Conservation (phyloP, 2,888 invertebrate genomes). For the Trichopria drosophilae region DNA sequence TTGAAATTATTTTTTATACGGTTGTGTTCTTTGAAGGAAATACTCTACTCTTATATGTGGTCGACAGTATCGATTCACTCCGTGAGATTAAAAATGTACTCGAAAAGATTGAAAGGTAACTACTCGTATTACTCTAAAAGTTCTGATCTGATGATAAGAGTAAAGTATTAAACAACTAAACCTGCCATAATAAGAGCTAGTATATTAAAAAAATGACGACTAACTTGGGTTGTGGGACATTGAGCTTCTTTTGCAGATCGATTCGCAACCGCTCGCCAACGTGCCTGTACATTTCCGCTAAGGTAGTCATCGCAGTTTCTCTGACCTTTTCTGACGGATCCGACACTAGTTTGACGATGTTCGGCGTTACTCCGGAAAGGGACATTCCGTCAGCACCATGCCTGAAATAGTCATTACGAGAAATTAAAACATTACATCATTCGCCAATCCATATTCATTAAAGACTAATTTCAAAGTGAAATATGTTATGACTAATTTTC, state of each 20-base stretch:
- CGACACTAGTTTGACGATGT: conserved; percentile 78
- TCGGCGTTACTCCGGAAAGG: conserved; percentile 79
- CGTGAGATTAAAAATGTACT: too few relatives aligned
- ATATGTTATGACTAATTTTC: too few relatives aligned
- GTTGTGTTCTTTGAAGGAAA: too few relatives aligned
- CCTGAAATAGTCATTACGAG: conserved; percentile 61
- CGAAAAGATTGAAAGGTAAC: too few relatives aligned
- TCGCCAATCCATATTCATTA: conserved; percentile 3
- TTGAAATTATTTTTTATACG: too few relatives aligned
- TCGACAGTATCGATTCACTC: too few relatives aligned
- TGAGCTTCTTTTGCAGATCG: conserved; percentile 80
- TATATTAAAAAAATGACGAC: conserved; percentile 32
- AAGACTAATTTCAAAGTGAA: too few relatives aligned
- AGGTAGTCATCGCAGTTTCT: conserved; percentile 81
- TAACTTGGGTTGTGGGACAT: conserved; percentile 73
- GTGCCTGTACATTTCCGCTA: conserved; percentile 90
- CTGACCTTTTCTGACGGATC: conserved; percentile 87
- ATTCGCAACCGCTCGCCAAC: conserved; percentile 84
- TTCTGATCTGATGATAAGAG: background rate
- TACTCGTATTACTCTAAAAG: too few relatives aligned
- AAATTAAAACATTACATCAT: conserved; percentile 20
- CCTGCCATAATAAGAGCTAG: background rate
- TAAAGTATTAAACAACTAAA: background rate
- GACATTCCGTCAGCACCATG: conserved; percentile 84
- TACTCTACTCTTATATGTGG: too few relatives aligned